Evolutionary conservation across 2,888 invertebrate species (phyloP), one percentile per base, ranked within the genome.

Genomic region (Chalcosyrphus nemorum): DNA sequence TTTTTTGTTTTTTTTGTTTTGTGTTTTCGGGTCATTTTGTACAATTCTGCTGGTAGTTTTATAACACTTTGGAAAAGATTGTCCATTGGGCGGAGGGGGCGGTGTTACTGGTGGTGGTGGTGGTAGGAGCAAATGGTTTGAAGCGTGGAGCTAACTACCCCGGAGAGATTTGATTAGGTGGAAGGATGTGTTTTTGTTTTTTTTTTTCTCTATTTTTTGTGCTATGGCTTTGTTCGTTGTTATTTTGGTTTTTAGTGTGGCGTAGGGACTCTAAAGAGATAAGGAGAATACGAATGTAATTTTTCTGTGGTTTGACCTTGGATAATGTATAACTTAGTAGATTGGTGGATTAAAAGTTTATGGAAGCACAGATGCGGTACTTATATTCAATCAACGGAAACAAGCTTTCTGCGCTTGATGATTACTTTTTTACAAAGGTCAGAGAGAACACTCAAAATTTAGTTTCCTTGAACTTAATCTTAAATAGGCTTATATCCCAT

Each of bases 161-260:
- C 80, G 45, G 56, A 43, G 84, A 70, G 84, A 84, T 84, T 84
- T 84, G 84, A 84, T 84, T 84, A 80, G 80, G 84, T 80, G 74
- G 84, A 84, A 84, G 70, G 29, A 68, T 65, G 76, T 63, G 45
- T 35, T 15, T 27, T 52, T 27, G 56, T 80, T 29, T 50, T 6
- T 45, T 29, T 35, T 19, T 70, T 43, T 9, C 11, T 35, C n/a
- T 29, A 13, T 7, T 70, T 43, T 57, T 17, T 27, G 11, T 29
- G 32, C 17, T 65, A 17, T 59, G 43, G 52, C 47, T 45, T 50
- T 74, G 47, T 76, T 56, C 61, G 61, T 56, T 78, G 75, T 70
- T 66, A 82, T 77, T 77, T 72, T 43, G 66, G 35, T 45, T 54
- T 78, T 74, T 78, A 78, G 72, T 72, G 61, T 41, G 15, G 61